Percentiles rank a stretch among this genome's conserved stretches.
These are phyloP conservation scores for Pimpla rufipes DNA, from an alignment of 2,888 invertebrate species.

Conservation along the genomic window DNA sequence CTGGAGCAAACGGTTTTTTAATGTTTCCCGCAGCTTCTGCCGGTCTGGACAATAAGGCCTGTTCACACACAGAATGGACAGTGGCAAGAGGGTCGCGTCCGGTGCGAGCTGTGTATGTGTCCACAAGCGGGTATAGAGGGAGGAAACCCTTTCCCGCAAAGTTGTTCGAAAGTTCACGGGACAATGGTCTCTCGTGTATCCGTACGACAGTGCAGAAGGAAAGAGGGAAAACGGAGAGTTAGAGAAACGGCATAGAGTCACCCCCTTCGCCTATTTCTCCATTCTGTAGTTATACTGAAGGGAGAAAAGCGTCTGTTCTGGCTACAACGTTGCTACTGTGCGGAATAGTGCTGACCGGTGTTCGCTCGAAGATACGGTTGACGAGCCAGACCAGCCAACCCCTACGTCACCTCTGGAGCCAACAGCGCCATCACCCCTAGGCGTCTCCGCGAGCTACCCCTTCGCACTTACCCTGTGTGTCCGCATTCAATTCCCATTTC, in stretches of 20 bases:
- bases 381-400: slow-evolving; percentile 75
- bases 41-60: slow-evolving; percentile 50
- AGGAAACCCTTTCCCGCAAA: slow-evolving; percentile 80
- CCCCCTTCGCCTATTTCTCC: slow-evolving; percentile 76
- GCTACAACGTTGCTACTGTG: slow-evolving; percentile 65
- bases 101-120: slow-evolving; percentile 41
- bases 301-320: slow-evolving; percentile 76
- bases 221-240: slow-evolving; percentile 65
- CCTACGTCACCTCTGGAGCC: slow-evolving; percentile 56
- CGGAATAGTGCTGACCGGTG: slow-evolving; percentile 81
- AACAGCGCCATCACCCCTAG: slow-evolving; percentile 59
- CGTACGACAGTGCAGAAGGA: slow-evolving; percentile 76
- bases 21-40: slow-evolving; percentile 25
- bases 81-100: slow-evolving; percentile 53
- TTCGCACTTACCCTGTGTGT: slow-evolving; percentile 54
- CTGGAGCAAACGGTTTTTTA: slow-evolving; percentile 48
- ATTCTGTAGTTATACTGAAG: slow-evolving; percentile 75
- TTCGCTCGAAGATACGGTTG: slow-evolving; percentile 84
- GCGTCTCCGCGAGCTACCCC: slow-evolving; percentile 56
- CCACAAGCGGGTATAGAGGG: slow-evolving; percentile 40
- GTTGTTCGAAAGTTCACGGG: slow-evolving; percentile 83
- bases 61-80: slow-evolving; percentile 4
- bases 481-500: slow-evolving; percentile 69
- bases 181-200: slow-evolving; percentile 81
- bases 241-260: slow-evolving; percentile 70